A percentile compares a stretch with the other conserved stretches of the same genome.
Conservation (phyloP, 2,797 vertebrate genomes). For the Thaleichthys pacificus region DNA sequence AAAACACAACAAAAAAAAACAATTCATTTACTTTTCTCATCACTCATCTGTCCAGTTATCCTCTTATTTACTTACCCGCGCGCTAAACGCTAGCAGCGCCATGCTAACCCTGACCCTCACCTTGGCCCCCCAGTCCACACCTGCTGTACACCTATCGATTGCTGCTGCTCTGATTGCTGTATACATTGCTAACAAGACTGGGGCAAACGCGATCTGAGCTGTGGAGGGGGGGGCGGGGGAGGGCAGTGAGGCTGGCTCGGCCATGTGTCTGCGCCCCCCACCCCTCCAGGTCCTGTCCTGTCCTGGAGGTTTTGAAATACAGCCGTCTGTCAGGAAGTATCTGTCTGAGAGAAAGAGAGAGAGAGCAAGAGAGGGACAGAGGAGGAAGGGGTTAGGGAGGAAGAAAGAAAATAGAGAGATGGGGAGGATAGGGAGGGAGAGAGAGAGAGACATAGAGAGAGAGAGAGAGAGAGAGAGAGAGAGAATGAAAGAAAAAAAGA, state of each 20-base stretch:
- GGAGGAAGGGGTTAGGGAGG: conserved; percentile 9
- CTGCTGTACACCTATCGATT: conserved; percentile 69
- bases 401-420: no score
- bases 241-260: conserved; percentile 17
- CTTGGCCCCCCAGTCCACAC: conserved; percentile 59
- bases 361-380: no score
- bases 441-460: no score
- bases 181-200: conserved; percentile 63
- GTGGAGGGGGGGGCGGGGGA: not conserved
- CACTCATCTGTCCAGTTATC: conserved; percentile 55
- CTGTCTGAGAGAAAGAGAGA: conserved; percentile 7
- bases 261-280: not conserved
- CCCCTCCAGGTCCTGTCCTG: not conserved
- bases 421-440: no score
- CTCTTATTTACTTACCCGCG: conserved; percentile 54
- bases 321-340: conserved; percentile 8
- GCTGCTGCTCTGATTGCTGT: conserved; percentile 41
- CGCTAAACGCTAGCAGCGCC: conserved; percentile 28
- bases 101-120: conserved; percentile 64
- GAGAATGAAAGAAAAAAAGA: no score
- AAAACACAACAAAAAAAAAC: no score
- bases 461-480: no score
- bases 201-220: conserved; percentile 14
- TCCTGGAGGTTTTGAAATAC: conserved; percentile 14
- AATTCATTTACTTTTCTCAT: conserved; percentile 26